Evolutionary conservation across 2,113 vertebrate genomes (phyloP).

Genomic region (Gopherus flavomarginatus): DNA sequence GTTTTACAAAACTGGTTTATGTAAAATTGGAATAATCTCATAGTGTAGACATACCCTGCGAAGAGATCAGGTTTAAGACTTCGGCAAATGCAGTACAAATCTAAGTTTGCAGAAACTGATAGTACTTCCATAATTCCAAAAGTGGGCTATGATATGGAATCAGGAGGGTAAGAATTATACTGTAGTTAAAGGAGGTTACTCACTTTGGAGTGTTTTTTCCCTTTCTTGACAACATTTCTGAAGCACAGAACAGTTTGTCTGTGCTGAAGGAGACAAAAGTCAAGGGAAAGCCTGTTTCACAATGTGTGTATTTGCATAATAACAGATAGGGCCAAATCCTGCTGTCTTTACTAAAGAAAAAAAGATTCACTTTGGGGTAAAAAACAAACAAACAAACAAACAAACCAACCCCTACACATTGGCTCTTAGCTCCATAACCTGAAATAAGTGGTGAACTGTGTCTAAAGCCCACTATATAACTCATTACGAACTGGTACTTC

Average conservation of each 20-base stretch:
- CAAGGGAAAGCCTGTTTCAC: no score
- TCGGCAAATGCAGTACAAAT: not conserved
- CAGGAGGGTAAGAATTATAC: not conserved
- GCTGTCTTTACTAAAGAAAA: no score
- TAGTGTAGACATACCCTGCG: no score
- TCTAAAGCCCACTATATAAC: not conserved
- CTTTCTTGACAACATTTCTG: not conserved
- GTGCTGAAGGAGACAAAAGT: not conserved
- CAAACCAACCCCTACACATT: not conserved
- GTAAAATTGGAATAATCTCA: no score
- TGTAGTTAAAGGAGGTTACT: not conserved
- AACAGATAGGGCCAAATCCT: not conserved
- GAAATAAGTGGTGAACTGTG: not conserved
- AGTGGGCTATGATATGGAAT: not conserved
- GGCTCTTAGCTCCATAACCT: not conserved
- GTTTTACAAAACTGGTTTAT: no score
- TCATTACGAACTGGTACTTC: not conserved
- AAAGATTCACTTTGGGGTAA: not conserved
- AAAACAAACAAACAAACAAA: not conserved
- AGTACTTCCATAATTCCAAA: not conserved
- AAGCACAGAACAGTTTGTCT: not conserved
- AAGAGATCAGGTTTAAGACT: no score
- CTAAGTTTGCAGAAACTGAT: not conserved
- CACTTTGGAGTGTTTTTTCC: not conserved
- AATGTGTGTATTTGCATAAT: no score